These are phyloP conservation scores for Pseudomyrmex flavicornis DNA, from an alignment of 1,140 invertebrate species.

Conservation along the genomic window DNA sequence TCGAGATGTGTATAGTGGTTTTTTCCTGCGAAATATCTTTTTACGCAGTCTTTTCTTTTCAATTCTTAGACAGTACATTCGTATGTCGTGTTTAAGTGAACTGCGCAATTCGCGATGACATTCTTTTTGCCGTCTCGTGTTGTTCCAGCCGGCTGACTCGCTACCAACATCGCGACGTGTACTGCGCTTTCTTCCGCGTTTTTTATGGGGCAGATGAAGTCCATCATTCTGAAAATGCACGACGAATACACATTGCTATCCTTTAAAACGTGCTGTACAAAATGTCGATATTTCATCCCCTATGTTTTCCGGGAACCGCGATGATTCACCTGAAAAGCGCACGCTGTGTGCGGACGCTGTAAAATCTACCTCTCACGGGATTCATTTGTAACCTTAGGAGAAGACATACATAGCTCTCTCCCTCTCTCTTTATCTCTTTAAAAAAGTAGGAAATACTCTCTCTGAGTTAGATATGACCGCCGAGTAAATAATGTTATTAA, in stretches of 20 bases:
- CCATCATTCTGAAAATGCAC: slow-evolving; percentile 23
- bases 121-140: neutral
- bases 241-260: slow-evolving; percentile 26
- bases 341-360: neutral
- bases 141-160: slow-evolving; percentile 16
- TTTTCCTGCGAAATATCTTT: too few species aligned
- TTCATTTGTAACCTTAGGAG: slow-evolving; percentile 52
- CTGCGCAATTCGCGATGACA: neutral
- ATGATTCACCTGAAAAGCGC: slow-evolving; percentile 22
- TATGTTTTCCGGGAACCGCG: neutral
- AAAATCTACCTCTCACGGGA: slow-evolving; percentile 41
- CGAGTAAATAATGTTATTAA: slow-evolving; percentile 13
- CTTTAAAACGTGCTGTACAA: slow-evolving; percentile 9
- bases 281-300: slow-evolving; percentile 49
- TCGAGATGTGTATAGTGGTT: neutral
- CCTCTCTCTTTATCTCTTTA: too few species aligned
- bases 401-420: neutral
- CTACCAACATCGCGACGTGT: neutral
- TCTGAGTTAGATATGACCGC: slow-evolving; percentile 3
- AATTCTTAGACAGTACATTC: slow-evolving; percentile 22
- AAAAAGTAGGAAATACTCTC: slow-evolving; percentile 4
- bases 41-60: neutral
- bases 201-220: slow-evolving; percentile 6
- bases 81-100: neutral
- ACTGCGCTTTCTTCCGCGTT: neutral